A percentile compares a stretch with the other conserved stretches of the same genome.
These are phyloP conservation scores for Todiramphus chloris DNA, from an alignment of 2,113 vertebrate genomes.

Conservation along the genomic window DNA sequence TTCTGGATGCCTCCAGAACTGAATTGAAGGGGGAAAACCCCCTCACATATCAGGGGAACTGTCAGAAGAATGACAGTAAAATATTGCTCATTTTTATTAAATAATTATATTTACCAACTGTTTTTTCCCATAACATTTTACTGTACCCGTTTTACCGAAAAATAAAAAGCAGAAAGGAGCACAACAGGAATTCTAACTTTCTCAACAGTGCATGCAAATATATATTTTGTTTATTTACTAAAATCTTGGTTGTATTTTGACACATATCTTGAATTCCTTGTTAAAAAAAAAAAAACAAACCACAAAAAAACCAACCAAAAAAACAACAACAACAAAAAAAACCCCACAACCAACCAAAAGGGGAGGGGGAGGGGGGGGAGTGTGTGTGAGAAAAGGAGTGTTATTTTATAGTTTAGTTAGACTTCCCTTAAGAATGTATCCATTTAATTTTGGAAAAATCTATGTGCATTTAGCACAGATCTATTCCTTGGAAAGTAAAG, in stretches of 20 bases:
- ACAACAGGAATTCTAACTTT: neutral
- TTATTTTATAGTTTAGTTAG: neutral
- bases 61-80: neutral
- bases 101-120: neutral
- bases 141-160: neutral
- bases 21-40: neutral
- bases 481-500: neutral
- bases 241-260: neutral
- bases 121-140: neutral
- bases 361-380: no score
- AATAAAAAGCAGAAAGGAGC: neutral
- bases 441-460: neutral
- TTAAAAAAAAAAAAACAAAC: neutral
- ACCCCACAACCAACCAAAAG: no score
- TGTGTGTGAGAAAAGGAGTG: neutral
- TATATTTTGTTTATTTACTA: neutral
- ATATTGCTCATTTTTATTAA: neutral
- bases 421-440: neutral
- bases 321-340: no score
- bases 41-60: accelerated
- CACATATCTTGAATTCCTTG: neutral
- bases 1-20: neutral
- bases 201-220: neutral
- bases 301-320: no score
- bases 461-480: neutral